Base-by-base conservation (phyloP, 1,140 invertebrate genomes). In the Cotesia typhae region DNA sequence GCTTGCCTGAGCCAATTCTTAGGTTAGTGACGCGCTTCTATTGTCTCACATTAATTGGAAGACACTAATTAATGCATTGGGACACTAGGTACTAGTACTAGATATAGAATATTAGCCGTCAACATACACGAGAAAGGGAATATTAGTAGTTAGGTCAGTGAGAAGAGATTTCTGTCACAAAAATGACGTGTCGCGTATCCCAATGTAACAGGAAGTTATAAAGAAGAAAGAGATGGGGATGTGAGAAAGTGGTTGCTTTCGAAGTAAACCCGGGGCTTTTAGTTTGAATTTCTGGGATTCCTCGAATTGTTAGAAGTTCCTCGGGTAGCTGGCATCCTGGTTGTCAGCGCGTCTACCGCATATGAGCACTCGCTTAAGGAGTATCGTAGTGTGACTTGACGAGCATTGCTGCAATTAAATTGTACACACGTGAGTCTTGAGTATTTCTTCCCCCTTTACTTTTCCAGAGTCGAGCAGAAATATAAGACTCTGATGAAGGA, bases 31-130 rank as follows among this genome's bases (percentile, higher is more conserved):
- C 80, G 82, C 82, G 79, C 78, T 80, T 80, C 82, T 79, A 84
- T 84, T 85, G 82, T 85, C 80, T 80, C 70, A 75, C 76, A 80
- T 79, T 85, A 83, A 84, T 84, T 82, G 81, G 74, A 78, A 78
- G 70, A 76, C 72, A 77, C 77, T 82, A 84, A 84, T 84, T 83
- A 83, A 79, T 76, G 74, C 60, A 68, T 59, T 70, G 37, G 35
- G 41, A 47, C 57, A 1, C n/a, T 55, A 35, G 37, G 3, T 41
- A 36, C 20, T 17, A 28, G 57, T 20, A 20, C 4, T 20, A 60
- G 14, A 6, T 51, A 47, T 36, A 60, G 7, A 59, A 20, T 9
- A 59, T 17, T 9, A 9, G 3, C 4, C 71, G 69, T 70, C 72
- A 74, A 69, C 63, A 63, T 71, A 69, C 28, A 28, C 28, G 51